A percentile compares a stretch with the other conserved stretches of the same genome.
Evolutionary conservation across 1,140 invertebrate species (phyloP).

Genomic region (Eciton burchellii): DNA sequence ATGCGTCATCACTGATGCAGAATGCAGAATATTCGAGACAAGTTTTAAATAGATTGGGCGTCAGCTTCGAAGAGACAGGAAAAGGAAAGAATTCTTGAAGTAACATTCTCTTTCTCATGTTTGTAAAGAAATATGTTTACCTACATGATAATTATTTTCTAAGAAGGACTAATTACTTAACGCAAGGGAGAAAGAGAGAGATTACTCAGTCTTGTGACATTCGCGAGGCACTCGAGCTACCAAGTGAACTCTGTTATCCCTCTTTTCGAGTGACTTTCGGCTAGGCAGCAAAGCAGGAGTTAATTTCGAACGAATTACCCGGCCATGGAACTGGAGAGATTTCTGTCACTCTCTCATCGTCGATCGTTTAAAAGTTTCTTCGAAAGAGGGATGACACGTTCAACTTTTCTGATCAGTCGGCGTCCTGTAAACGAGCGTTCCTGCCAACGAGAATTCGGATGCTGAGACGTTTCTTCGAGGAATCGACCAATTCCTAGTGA

Average conservation of each 20-base stretch:
- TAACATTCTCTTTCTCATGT: no score
- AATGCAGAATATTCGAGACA: not conserved
- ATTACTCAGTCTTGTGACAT: not conserved
- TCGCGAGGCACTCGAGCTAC: not conserved
- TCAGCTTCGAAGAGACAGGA: no score
- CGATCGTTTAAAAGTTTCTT: slow-evolving; percentile 18
- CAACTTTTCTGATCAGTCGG: slow-evolving; percentile 35
- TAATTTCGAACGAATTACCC: slow-evolving; percentile 20
- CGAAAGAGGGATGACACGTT: not conserved
- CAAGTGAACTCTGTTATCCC: not conserved
- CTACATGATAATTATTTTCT: no score
- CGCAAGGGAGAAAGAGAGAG: not conserved
- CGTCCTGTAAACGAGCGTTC: not conserved
- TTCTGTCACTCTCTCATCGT: not conserved
- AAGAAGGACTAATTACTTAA: not conserved
- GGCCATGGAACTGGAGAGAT: slow-evolving; percentile 29
- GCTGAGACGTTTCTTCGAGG: not conserved
- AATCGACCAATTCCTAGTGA: no score
- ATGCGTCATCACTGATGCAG: no score
- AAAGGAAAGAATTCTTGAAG: no score
- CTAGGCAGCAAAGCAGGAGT: not conserved
- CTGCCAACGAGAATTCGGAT: slow-evolving; percentile 10
- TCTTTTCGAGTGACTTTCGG: not conserved
- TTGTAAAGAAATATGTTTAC: no score
- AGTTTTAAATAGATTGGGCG: not conserved